Conservation (phyloP, 2,797 vertebrate genomes). For the Pangasius djambal region DNA sequence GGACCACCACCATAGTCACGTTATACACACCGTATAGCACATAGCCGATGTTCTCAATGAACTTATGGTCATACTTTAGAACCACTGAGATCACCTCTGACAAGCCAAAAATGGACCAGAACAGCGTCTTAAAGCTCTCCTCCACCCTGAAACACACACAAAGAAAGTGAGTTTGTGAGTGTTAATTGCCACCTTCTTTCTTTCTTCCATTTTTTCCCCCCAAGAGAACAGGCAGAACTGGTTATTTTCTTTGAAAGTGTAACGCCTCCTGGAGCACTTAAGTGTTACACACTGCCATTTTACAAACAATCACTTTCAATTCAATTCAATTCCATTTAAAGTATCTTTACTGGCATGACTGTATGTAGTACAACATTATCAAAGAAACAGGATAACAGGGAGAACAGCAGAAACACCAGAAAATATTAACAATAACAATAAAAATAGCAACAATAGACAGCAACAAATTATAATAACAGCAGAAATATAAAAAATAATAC, state of each 20-base stretch:
- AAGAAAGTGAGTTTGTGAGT: slow-evolving; percentile 32
- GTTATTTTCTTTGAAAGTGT: neutral
- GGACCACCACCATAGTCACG: slow-evolving; percentile 97
- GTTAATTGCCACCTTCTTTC: slow-evolving; percentile 3
- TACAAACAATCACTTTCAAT: slow-evolving; percentile 17
- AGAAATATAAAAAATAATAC: neutral
- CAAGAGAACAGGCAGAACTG: neutral
- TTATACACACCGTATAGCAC: slow-evolving; percentile 96
- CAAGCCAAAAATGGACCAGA: slow-evolving; percentile 98
- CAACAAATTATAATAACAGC: neutral
- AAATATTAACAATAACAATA: neutral
- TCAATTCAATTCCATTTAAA: neutral
- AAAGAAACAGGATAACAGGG: neutral
- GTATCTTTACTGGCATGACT: neutral
- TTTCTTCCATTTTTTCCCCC: neutral
- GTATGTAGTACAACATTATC: neutral
- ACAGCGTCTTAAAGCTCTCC: slow-evolving; percentile 98
- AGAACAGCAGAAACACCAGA: neutral
- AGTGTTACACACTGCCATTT: slow-evolving; percentile 9
- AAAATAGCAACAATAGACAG: neutral
- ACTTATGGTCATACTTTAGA: slow-evolving; percentile 96
- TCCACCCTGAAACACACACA: slow-evolving; percentile 81
- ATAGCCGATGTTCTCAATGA: slow-evolving; percentile 97
- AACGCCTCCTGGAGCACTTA: neutral
- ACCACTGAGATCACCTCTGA: slow-evolving; percentile 98